Conservation (phyloP, 2,113 vertebrate species). For the Pachyramphus minor region DNA sequence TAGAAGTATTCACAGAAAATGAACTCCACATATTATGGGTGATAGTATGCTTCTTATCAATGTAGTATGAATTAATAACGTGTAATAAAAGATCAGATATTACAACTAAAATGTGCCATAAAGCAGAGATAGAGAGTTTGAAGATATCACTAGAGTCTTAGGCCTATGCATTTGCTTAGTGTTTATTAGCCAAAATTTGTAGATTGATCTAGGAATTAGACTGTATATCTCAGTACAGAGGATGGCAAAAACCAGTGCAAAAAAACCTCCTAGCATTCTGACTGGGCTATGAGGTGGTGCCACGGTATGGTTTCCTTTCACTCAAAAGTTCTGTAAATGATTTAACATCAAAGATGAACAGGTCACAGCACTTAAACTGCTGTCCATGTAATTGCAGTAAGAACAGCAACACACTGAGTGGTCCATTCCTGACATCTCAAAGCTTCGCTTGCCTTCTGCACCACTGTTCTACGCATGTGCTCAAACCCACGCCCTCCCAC, state of each 20-base stretch:
- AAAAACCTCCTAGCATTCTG: background rate
- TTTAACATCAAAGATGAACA: background rate
- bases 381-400: background rate
- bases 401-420: background rate
- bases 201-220: background rate
- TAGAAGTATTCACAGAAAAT: background rate
- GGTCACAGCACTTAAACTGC: background rate
- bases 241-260: background rate
- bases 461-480: rapidly evolving
- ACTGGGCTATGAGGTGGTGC: rapidly evolving
- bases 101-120: background rate
- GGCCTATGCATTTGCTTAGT: background rate
- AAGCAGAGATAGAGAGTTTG: background rate
- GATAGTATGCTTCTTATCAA: background rate
- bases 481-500: rapidly evolving
- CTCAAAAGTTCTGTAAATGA: background rate
- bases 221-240: background rate
- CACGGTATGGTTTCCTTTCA: background rate
- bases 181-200: background rate
- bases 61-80: background rate
- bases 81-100: background rate
- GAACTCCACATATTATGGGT: background rate
- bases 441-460: background rate
- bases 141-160: background rate
- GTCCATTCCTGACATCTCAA: background rate